Conservation (phyloP, 2,888 invertebrate species). For the Alloplasta piceator region DNA sequence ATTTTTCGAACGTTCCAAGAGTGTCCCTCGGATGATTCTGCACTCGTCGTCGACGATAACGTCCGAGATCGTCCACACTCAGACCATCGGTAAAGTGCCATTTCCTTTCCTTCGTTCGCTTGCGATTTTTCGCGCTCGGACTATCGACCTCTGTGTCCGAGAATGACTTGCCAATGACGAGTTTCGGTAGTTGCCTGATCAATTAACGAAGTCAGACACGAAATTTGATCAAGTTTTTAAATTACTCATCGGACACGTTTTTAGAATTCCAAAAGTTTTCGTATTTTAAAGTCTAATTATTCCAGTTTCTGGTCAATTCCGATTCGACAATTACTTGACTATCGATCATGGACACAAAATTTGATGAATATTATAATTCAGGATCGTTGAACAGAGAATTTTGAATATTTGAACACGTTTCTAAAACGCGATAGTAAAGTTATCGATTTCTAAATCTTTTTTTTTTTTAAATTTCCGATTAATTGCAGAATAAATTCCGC, state of each 20-base stretch:
- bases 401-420: too few relatives aligned
- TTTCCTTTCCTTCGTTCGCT: conserved; percentile 70
- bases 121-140: conserved; percentile 68
- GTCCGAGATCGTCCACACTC: conserved; percentile 85
- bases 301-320: background rate
- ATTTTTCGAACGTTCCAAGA: conserved; percentile 66
- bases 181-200: conserved; percentile 70
- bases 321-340: background rate
- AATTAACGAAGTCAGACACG: background rate
- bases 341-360: background rate
- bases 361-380: too few relatives aligned
- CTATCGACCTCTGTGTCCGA: conserved; percentile 82
- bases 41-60: conserved; percentile 83
- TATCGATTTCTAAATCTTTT: too few relatives aligned
- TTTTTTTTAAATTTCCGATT: too few relatives aligned
- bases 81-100: conserved; percentile 83
- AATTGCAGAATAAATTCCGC: too few relatives aligned
- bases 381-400: too few relatives aligned
- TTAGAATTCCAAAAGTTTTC: background rate
- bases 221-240: background rate
- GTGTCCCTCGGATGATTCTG: conserved; percentile 81
- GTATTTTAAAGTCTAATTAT: background rate
- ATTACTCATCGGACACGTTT: background rate
- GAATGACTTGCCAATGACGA: conserved; percentile 77
- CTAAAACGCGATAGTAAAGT: too few relatives aligned